Base-by-base conservation (phyloP, 2,888 invertebrate genomes). In the Synergus laeviventris region DNA sequence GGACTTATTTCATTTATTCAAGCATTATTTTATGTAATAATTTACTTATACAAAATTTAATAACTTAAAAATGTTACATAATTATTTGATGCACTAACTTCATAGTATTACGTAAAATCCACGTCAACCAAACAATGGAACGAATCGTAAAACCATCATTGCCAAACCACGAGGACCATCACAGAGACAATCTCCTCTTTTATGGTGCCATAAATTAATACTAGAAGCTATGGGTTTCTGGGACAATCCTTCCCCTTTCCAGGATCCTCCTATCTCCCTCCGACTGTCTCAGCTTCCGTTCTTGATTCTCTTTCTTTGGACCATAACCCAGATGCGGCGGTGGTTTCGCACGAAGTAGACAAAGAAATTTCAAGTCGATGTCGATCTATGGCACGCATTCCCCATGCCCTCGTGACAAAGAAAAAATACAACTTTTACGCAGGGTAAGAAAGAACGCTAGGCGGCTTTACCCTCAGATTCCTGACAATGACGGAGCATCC, bases 161-260 rank as follows among this genome's bases (percentile, higher is more conserved):
- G 83, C 81, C 88, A 86, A 88, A 86, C 87, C 86, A 81, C 84
- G 82, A 79, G 74, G 78, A 81, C 81, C 79, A 81, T 79, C 80
- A 76, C 54, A 73, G 76, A 85, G 86, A 87, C 87, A 85, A 87
- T 87, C 86, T 86, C 83, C 80, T 81, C 79, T 83, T 84, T 86
- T 88, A 88, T 86, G 85, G 84, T 82, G 83, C 82, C 81, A 84
- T 88, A 88, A 88, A 88, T 88, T 88, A 86, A 87, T 87, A 85
- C 84, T 80, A 66, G 66, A 82, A 82, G 76, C 81, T 82, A 76
- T 83, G 84, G 84, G 82, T 84, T 83, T 83, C 76, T 77, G 80
- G 73, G 59, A 73, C 74, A 70, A 73, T 49, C 38, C 76, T 75
- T 54, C 75, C 78, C 78, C 75, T 39, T 54, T 56, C 54, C 60